Base-by-base conservation (phyloP, 2,113 vertebrate genomes). In the Halcyon malimbica region DNA sequence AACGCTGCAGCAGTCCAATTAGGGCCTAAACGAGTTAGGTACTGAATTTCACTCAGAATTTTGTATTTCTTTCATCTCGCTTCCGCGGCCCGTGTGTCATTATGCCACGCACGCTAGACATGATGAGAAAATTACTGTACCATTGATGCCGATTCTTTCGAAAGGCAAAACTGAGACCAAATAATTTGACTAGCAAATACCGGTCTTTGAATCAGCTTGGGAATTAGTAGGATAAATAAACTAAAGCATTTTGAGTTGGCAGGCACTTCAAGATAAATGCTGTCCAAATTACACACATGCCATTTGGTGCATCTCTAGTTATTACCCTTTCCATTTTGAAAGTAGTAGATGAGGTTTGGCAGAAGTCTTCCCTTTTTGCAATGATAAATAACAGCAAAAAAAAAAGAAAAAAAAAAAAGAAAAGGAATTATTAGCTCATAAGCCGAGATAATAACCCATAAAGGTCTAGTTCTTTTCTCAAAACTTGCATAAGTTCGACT, bases 221-320 rank as follows among this genome's bases (percentile, higher is more conserved):
- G 65, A 68, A 91, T 94, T 16, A 73, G 77, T 23, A 73, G 69
- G 93, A 76, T 83, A 82, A 93, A 94, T 79, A 89, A 94, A 71
- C 39, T 51, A 20, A 78, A 86, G 37, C 51, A 5, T 68, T 96
- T 81, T 48, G 83, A 79, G 77, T 77, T 94, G 89, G 89, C 86
- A 93, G 94, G 80, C 73, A 41, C 88, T 89, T 24, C 3, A 31
- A 68, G 89, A 74, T 71, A 67, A 69, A 89, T 31, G 71, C 77
- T 60, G 57, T 88, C 51, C 35, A 91, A 81, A 75, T 93, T 12
- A 20, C 48, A 89, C 78, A 56, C 39, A 4, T 15, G 26, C 54
- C 17, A 59, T 89, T 92, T 91, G 77, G 35, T 35, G 31, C 51
- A 51, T 80, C 75, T 83, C 86, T 71, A 46, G 15, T 65, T 78